These are phyloP conservation scores for Tangara arthus DNA, from an alignment of 2,797 vertebrate species.

Conservation along the genomic window DNA sequence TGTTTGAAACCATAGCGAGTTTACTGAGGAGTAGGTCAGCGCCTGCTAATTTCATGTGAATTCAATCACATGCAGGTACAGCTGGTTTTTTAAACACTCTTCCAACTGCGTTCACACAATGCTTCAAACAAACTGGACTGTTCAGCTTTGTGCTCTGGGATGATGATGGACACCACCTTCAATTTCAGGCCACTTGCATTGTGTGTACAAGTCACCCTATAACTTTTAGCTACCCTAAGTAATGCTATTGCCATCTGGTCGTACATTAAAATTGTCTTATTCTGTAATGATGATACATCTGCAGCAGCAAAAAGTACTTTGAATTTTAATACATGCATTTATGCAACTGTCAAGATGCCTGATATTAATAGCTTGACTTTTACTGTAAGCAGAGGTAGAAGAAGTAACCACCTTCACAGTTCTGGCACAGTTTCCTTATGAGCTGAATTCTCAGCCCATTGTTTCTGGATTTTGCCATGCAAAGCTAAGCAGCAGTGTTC, in stretches of 20 bases:
- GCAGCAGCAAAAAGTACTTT: constrained; percentile 6
- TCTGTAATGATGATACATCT: constrained; percentile 15
- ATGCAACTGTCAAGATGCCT: neutral
- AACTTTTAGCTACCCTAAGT: neutral
- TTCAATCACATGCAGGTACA: neutral
- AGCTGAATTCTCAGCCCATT: neutral
- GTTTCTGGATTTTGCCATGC: neutral
- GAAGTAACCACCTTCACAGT: constrained; percentile 22
- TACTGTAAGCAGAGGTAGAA: constrained; percentile 34
- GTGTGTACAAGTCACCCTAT: neutral
- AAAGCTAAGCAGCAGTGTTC: neutral
- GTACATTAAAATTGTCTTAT: neutral
- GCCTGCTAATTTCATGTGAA: neutral
- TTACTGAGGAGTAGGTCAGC: neutral
- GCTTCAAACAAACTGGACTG: rapidly evolving
- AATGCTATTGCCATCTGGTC: neutral
- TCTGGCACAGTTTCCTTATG: neutral
- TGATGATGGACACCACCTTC: neutral
- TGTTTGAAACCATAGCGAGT: neutral
- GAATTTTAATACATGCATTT: constrained; percentile 22
- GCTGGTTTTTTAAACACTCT: neutral
- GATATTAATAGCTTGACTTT: constrained; percentile 43
- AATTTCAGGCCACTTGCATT: neutral
- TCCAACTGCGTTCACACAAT: neutral
- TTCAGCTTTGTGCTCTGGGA: neutral